Percentiles rank a stretch among this genome's conserved stretches.
phyloP scores from a whole-genome alignment of 1,140 invertebrate genomes.

The Euwallacea fornicatus region DNA sequence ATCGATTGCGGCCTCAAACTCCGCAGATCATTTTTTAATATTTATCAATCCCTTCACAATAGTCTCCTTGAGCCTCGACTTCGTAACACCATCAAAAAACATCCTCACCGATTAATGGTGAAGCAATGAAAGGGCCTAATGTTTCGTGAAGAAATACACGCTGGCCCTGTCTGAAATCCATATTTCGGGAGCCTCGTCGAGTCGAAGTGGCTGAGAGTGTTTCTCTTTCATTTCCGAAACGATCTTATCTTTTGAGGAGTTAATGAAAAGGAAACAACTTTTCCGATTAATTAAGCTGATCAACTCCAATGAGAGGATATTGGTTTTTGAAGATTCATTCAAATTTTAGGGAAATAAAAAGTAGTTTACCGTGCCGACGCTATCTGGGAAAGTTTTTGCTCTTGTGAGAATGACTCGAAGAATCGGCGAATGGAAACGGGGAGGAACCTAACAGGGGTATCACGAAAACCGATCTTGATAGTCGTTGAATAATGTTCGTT shows the following conservation, averaged over 20 bases:
- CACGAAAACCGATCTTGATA: too few species aligned
- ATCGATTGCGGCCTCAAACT: not conserved
- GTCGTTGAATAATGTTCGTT: too few species aligned
- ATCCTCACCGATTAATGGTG: not conserved
- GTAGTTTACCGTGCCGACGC: too few species aligned
- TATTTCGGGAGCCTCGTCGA: not conserved
- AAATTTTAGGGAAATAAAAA: slow-evolving; percentile 12
- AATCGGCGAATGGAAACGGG: too few species aligned
- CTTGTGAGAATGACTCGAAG: too few species aligned
- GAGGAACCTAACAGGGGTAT: too few species aligned
- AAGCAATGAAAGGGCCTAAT: not conserved
- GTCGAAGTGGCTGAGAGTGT: slow-evolving; percentile 5
- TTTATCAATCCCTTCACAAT: not conserved
- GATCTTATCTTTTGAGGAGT: slow-evolving; percentile 12
- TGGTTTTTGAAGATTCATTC: slow-evolving; percentile 6
- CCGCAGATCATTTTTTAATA: not conserved
- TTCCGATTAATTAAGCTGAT: slow-evolving; percentile 23
- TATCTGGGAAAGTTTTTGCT: too few species aligned
- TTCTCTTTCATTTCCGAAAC: slow-evolving; percentile 19
- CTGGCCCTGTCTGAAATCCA: not conserved
- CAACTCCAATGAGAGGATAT: slow-evolving; percentile 2
- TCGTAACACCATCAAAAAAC: not conserved
- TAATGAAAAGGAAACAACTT: slow-evolving; percentile 24
- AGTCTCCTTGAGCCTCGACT: not conserved
- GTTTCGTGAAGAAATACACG: not conserved